These are phyloP conservation scores for Cataglyphis altisquamis DNA, from an alignment of 2,888 invertebrate genomes.

Conservation along the genomic window DNA sequence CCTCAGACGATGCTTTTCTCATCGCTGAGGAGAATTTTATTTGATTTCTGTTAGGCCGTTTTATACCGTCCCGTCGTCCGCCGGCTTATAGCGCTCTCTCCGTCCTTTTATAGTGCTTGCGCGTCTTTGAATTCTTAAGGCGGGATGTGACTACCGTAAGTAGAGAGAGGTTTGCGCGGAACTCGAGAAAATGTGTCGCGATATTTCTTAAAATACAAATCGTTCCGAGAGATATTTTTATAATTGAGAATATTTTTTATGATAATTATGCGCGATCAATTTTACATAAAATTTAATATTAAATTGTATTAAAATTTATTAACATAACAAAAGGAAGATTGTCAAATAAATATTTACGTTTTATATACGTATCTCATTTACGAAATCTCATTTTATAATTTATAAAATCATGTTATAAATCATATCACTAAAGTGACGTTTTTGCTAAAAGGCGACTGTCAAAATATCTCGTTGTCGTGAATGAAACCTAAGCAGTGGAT, in stretches of 20 bases:
- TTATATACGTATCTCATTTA: background rate
- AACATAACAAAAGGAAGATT: background rate
- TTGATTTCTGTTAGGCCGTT: conserved; percentile 35
- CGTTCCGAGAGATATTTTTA: background rate
- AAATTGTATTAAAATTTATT: conserved; percentile 2
- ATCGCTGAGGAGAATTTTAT: conserved; percentile 51
- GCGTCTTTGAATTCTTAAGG: conserved; percentile 12
- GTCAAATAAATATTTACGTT: background rate
- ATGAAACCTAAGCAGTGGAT: conserved; percentile 45
- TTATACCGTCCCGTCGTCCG: conserved; percentile 6
- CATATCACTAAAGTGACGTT: background rate
- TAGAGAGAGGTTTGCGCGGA: background rate
- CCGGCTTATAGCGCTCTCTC: conserved; percentile 17
- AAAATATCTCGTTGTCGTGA: conserved; percentile 57
- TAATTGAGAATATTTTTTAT: background rate
- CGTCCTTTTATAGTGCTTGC: conserved; percentile 8
- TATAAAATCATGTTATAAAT: conserved; percentile 3
- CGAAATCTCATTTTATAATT: background rate
- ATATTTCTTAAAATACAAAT: background rate
- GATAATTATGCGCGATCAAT: background rate
- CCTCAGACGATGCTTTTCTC: conserved; percentile 3
- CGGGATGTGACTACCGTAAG: conserved; percentile 12
- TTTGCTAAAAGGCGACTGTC: conserved; percentile 48
- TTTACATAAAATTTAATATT: background rate
- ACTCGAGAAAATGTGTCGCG: background rate